Base-by-base conservation (phyloP, 2,888 invertebrate species). In the Taenaris catops region DNA sequence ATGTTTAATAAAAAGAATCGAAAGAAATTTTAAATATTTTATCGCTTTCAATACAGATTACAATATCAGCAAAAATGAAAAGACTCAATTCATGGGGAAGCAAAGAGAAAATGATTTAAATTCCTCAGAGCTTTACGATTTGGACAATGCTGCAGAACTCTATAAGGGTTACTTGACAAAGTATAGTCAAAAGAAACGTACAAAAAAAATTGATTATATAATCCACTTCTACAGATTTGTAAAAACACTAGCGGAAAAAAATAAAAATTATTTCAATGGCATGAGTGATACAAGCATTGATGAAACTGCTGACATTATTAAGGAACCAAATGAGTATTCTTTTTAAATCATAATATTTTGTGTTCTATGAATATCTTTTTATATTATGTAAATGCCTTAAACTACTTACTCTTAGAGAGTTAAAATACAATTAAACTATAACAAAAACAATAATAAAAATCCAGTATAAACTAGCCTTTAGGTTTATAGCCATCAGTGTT, bases 181-280 rank as follows among this genome's bases (percentile, higher is more conserved):
- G 17, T 58, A 46, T 31, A 43, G 51, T 1, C 62, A 61, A 26
- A 44, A 41, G 3, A 57, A 55, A 7, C 28, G 41, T 1, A 56
- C 53, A 0, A 61, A 51, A 8, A 46, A 53, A 21, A 17, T 19
- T 1, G 46, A 61, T 0, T 44, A 47, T 0, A 37, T 35, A 1
- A 32, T 55, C 2, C 58, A 56, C 21, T 74, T 57, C 44, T 66
- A 63, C 20, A 64, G 66, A 41, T 79, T 79, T 42, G 41, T 74
- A 1, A 76, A 74, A 53, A 64, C 66, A 0, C 39, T 75, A 1
- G 58, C 58, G 0, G 66, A 73, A 18, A 43, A 58, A 1, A 78
- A 78, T 40, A 55, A 48, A 39, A 49, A 57, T 6, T 11, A 10
- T 20, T 8, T 1, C 4, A 8, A 27, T 4, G 34, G 21, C n/a